Evolutionary conservation across 1,140 invertebrate genomes (phyloP).

Genomic region (Bilobella aurantiaca): DNA sequence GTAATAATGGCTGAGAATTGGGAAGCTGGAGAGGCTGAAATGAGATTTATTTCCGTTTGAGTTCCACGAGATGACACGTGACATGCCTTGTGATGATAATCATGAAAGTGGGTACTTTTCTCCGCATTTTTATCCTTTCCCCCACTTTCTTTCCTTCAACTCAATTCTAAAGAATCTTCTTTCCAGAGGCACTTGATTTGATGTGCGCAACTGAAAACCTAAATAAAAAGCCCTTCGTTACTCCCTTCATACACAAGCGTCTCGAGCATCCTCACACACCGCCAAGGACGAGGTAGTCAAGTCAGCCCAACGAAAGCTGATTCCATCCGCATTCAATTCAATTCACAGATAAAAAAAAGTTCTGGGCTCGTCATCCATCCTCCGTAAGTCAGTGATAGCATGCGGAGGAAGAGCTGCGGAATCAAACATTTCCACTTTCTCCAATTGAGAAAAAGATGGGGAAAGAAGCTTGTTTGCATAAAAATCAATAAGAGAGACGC

Average conservation of each 20-base stretch:
- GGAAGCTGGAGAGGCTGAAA: slow-evolving; percentile 1
- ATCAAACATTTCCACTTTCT: slow-evolving; percentile 30
- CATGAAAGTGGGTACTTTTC: slow-evolving; percentile 7
- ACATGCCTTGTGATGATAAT: slow-evolving; percentile 9
- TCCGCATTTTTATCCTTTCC: background rate
- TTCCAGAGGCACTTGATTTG: background rate
- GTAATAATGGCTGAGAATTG: background rate
- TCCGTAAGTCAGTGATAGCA: background rate
- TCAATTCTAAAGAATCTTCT: background rate
- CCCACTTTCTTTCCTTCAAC: background rate
- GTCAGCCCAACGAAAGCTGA: too few relatives aligned
- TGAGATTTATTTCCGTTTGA: slow-evolving; percentile 8
- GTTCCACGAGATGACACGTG: slow-evolving; percentile 5
- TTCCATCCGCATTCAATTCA: slow-evolving; percentile 9
- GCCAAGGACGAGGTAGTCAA: background rate
- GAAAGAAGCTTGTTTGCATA: slow-evolving; percentile 35
- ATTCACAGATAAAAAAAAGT: slow-evolving; percentile 4
- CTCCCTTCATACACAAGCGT: background rate
- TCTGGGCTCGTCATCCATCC: background rate
- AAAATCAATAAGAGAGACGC: slow-evolving; percentile 31
- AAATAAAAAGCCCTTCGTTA: slow-evolving; percentile 7
- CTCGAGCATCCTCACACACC: background rate
- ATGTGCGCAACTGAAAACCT: slow-evolving; percentile 7
- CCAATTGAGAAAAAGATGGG: slow-evolving; percentile 9
- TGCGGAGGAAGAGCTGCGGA: slow-evolving; percentile 10